Evolutionary conservation across 2,113 vertebrate genomes (phyloP), one percentile per base, ranked within the genome.

Genomic region (Engraulis encrasicolus): DNA sequence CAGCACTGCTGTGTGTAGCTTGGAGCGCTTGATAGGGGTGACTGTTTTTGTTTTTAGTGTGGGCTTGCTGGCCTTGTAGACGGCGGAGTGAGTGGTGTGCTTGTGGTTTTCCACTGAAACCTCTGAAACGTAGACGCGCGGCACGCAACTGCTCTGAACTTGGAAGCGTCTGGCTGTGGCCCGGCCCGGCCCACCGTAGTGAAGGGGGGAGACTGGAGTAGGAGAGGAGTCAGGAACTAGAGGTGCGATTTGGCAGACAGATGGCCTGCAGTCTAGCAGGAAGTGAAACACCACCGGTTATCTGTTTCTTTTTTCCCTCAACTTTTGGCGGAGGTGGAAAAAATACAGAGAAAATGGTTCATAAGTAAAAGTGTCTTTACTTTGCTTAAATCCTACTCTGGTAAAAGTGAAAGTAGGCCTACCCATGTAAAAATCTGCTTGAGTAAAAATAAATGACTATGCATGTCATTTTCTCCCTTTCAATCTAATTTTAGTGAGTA

Each of bases 211-310:
- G 9, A 2, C 31, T 15, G 3, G 31, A 18, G 66, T 2, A 34
- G 27, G 31, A 23, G n/a, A 2, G n/a, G n/a, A n/a, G n/a, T n/a
- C 18, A 58, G 54, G 23, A 6, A 58, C n/a, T 23, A 74, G 27
- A 74, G 66, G 66, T 34, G 12, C n/a, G 66, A 74, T 34, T 18
- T 12, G 27, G 66, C 66, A 12, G 12, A 4, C 15, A 48, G 61
- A 74, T 19, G 40, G 31, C n/a, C 17, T 23, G 20, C 38, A 49
- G 2, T 78, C 6, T 45, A 37, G 27, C 27, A 45, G 80, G 18
- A 78, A 82, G 50, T 66, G 74, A 85, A 82, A 85, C 80, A 37
- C 20, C 74, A 78, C 58, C 52, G 50, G n/a, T 45, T 15, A 45
- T 14, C 18, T 78, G 7, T 18, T n/a, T 77, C 27, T 15, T 20